Evolutionary conservation across 1,140 invertebrate species (phyloP).

Genomic region (Branchinecta lindahli): DNA sequence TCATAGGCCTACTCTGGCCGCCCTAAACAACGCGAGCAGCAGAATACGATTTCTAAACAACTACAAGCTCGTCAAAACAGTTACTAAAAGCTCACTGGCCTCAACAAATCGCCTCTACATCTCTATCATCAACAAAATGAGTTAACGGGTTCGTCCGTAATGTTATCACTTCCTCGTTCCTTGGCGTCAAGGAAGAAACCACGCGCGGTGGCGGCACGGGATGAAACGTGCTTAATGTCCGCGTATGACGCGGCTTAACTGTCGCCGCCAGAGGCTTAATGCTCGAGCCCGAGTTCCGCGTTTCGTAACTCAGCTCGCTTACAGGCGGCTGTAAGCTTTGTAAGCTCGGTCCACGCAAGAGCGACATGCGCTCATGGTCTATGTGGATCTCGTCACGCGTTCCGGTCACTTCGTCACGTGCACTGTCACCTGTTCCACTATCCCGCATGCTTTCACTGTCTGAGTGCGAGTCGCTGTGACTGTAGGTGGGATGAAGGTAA

Average conservation of each 20-base stretch:
- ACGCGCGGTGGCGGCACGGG: neutral
- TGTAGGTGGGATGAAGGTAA: neutral
- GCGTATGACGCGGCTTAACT: neutral
- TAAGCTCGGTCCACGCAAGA: neutral
- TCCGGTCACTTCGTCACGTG: neutral
- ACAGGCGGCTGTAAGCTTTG: neutral
- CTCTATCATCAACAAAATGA: neutral
- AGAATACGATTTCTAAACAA: too few relatives aligned
- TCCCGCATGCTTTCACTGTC: constrained; percentile 1
- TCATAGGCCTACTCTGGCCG: too few relatives aligned
- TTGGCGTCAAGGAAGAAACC: neutral
- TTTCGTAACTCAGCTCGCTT: neutral
- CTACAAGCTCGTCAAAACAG: too few relatives aligned
- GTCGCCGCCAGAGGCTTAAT: neutral
- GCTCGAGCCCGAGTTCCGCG: neutral
- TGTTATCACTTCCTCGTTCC: neutral
- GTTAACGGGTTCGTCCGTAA: constrained; percentile 1
- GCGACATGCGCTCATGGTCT: neutral
- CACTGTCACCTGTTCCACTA: neutral
- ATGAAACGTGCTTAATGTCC: neutral
- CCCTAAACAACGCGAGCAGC: too few relatives aligned
- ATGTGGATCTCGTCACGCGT: neutral
- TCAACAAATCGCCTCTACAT: neutral
- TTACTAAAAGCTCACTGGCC: neutral
- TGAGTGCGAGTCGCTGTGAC: neutral